Evolutionary conservation across 2,797 vertebrate genomes (phyloP).

Genomic region (Schizothorax lantsangensis): DNA sequence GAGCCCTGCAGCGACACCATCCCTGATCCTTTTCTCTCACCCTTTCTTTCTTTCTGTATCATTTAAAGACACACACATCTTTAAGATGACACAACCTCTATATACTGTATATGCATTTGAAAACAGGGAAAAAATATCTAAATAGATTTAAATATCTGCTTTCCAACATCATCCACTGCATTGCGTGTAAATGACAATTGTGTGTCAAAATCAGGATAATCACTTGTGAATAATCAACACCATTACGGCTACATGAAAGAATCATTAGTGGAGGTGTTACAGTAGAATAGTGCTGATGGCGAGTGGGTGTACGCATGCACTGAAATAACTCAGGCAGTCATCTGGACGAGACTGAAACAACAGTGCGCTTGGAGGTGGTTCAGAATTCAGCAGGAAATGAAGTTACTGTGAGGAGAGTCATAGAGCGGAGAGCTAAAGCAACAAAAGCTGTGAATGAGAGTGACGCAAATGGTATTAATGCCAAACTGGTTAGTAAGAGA

Average conservation of each 20-base stretch:
- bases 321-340: conserved; percentile 40
- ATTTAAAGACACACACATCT: conserved; percentile 65
- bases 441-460: conserved; percentile 33
- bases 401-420: conserved; percentile 5
- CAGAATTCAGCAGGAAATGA: background rate
- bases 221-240: conserved; percentile 38
- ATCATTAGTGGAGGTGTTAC: conserved; percentile 41
- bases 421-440: background rate
- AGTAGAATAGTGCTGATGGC: conserved; percentile 42
- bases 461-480: conserved; percentile 20
- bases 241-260: conserved; percentile 37
- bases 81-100: conserved; percentile 46
- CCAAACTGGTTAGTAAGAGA: conserved; percentile 4
- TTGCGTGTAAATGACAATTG: background rate
- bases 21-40: conserved; percentile 63
- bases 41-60: conserved; percentile 54
- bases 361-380: conserved; percentile 2
- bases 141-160: background rate
- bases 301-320: conserved; percentile 36
- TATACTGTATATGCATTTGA: conserved; percentile 22
- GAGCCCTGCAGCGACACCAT: conserved; percentile 67
- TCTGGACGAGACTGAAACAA: conserved; percentile 33
- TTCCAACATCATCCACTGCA: background rate
- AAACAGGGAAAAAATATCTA: background rate
- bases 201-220: conserved; percentile 34